Evolutionary conservation across 2,797 vertebrate species (phyloP), one percentile per base, ranked within the genome.

Genomic region (Phoebastria nigripes): DNA sequence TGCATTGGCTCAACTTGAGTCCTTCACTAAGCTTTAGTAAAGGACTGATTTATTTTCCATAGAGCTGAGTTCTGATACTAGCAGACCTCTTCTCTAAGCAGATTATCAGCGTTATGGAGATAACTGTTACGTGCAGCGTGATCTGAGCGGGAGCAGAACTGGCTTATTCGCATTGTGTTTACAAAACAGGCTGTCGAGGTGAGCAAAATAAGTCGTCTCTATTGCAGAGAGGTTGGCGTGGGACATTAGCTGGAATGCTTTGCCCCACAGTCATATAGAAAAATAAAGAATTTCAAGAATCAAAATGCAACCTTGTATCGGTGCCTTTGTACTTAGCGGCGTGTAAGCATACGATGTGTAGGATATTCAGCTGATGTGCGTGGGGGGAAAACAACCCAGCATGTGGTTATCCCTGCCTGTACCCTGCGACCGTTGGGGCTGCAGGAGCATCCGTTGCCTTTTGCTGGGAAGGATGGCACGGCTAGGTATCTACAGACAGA

Each of bases 111-210:
- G 0, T 73, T 55, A 15, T 1, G 0, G 39, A 37, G 49, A 14
- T 55, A 83, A 63, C 13, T 0, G 0, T 78, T 59, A 31, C 0
- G 2, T 39, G 31, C 82, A 69, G 41, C 0, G 1, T 55, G 26
- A 37, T 69, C 51, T 18, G 29, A 62, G 51, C 1, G 0, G 42
- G 55, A 83, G 55, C 25, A 78, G 84, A 87, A 63, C 17, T 37
- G 63, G 7, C 26, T 58, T n/a, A 5, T 69, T 93, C 16, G 0
- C 35, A 2, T 70, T 0, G 1, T 26, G 33, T 70, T 94, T 33
- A 39, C 37, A 44, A 46, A 54, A n/a, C 1, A 1, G 5, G 20
- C 54, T 52, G 33, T 15, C 37, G 44, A 79, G 26, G 35, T 76
- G 76, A 91, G 33, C 47, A 41, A 54, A 81, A 13, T 14, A 41